Conservation (phyloP, 1,140 invertebrate genomes). For the Aphelinus atriplicis region DNA sequence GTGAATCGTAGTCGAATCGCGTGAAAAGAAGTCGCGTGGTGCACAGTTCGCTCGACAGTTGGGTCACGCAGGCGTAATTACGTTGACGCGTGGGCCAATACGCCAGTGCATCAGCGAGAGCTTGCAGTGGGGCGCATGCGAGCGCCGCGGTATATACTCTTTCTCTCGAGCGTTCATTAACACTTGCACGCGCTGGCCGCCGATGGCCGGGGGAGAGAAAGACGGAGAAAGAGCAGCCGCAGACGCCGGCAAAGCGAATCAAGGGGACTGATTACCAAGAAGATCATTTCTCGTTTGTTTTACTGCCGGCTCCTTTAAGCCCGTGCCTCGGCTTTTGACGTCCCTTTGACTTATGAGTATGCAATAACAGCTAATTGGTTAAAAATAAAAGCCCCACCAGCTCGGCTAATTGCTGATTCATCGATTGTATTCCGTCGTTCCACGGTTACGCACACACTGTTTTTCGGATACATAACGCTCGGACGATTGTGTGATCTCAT, state of each 20-base stretch:
- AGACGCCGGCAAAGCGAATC: constrained; percentile 36
- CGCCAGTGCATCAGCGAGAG: constrained; percentile 53
- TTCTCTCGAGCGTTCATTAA: constrained; percentile 53
- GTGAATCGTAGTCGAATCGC: no score
- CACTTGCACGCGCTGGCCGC: constrained; percentile 38
- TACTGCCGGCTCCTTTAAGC: neutral
- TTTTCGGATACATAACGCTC: neutral
- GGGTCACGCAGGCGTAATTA: constrained; percentile 62
- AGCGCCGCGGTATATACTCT: neutral
- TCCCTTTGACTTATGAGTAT: neutral
- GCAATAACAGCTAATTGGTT: constrained; percentile 26
- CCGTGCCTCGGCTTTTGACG: neutral
- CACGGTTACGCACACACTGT: neutral
- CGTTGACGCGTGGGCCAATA: constrained; percentile 61
- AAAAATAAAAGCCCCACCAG: constrained; percentile 17
- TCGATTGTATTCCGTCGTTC: constrained; percentile 18
- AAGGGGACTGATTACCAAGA: constrained; percentile 32
- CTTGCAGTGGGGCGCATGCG: constrained; percentile 44
- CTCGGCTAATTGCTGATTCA: constrained; percentile 24
- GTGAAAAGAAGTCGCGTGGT: constrained; percentile 15
- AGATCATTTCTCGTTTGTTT: constrained; percentile 36
- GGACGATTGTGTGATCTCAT: constrained; percentile 19
- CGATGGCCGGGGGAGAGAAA: constrained; percentile 9
- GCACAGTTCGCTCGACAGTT: constrained; percentile 45
- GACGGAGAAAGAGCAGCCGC: constrained; percentile 19